Conservation (phyloP, 2,113 vertebrate species). For the Lophochroa leadbeateri region DNA sequence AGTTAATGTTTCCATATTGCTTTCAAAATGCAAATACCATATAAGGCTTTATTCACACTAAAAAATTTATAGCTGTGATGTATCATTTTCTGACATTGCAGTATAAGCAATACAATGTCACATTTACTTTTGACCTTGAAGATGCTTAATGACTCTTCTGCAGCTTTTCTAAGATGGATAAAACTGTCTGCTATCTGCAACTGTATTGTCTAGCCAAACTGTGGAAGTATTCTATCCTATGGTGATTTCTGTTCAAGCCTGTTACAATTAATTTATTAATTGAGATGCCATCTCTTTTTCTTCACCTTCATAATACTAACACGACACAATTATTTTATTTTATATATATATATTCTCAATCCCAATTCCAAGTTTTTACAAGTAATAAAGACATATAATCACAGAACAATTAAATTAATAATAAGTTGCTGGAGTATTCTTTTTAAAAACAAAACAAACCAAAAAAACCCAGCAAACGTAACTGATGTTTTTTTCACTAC, state of each 20-base stretch:
- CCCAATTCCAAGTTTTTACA: not conserved
- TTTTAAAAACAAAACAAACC: not conserved
- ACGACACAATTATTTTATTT: not conserved
- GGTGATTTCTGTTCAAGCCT: constrained; percentile 20
- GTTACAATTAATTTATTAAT: constrained; percentile 10
- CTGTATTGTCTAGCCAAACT: constrained; percentile 16
- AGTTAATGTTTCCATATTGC: not conserved
- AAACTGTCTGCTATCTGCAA: constrained; percentile 26
- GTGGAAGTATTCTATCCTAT: constrained; percentile 5
- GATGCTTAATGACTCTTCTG: not conserved
- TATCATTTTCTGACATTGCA: constrained; percentile 10
- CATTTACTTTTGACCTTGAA: constrained; percentile 44
- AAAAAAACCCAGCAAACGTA: not conserved
- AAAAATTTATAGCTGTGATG: constrained; percentile 1
- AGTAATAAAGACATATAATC: not conserved
- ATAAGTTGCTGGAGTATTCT: not conserved
- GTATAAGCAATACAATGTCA: not conserved
- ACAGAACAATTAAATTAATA: not conserved
- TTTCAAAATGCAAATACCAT: not conserved
- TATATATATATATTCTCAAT: not conserved
- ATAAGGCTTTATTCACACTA: not conserved
- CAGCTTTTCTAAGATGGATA: constrained; percentile 27
- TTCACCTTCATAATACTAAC: constrained; percentile 9
- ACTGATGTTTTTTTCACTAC: not conserved
- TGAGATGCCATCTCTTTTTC: not conserved